Conservation (phyloP, 2,797 vertebrate species). For the Gallirallus australis region DNA sequence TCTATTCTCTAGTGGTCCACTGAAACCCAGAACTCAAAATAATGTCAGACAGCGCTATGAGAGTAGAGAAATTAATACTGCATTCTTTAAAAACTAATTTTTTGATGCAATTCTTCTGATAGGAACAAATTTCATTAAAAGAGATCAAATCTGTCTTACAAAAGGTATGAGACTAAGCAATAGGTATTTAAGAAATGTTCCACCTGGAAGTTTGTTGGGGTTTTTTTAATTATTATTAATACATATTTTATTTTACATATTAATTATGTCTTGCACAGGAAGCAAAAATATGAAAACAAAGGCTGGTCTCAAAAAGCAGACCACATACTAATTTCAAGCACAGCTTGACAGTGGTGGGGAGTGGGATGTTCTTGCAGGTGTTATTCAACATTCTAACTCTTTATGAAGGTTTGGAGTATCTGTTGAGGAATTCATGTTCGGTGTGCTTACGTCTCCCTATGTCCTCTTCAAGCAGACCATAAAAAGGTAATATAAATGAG, state of each 20-base stretch:
- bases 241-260: background rate
- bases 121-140: background rate
- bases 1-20: accelerated
- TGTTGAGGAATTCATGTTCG: background rate
- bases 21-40: background rate
- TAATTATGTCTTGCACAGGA: background rate
- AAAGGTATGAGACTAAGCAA: background rate
- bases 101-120: background rate
- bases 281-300: background rate
- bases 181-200: background rate
- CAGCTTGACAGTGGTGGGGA: accelerated
- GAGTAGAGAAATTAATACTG: background rate
- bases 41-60: background rate
- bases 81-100: background rate
- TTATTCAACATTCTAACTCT: background rate
- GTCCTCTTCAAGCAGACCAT: background rate
- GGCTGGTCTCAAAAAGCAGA: background rate
- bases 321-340: background rate
- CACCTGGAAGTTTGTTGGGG: background rate
- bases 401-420: background rate
- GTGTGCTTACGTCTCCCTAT: background rate
- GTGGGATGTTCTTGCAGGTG: background rate
- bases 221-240: background rate
- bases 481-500: background rate
- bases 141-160: background rate